Evolutionary conservation across 2,888 invertebrate genomes (phyloP).

Genomic region (Catocala sponsa): DNA sequence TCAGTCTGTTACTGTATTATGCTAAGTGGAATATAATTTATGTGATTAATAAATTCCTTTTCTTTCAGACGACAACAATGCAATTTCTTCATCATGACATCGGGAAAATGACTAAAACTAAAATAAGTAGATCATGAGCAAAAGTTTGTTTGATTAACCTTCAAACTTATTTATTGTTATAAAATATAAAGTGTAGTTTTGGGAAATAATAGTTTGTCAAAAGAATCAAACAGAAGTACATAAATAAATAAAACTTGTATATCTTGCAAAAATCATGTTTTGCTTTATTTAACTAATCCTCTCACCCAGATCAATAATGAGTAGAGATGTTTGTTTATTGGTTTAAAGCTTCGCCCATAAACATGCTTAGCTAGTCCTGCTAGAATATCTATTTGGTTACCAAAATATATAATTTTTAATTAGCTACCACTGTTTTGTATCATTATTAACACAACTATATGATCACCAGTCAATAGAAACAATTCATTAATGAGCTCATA

Average conservation of each 20-base stretch:
- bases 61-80: constrained; percentile 3
- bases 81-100: not conserved
- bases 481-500: not conserved
- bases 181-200: constrained; percentile 8
- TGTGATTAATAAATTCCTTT: not conserved
- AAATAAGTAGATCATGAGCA: constrained; percentile 3
- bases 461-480: not conserved
- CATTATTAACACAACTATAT: not conserved
- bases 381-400: not conserved
- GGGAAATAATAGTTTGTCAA: constrained; percentile 11
- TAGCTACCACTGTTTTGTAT: constrained; percentile 2
- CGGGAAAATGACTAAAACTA: not conserved
- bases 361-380: not conserved
- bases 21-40: no score
- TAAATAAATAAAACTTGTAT: constrained; percentile 9
- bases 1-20: no score
- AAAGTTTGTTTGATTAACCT: constrained; percentile 8
- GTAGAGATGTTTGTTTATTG: not conserved
- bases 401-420: constrained; percentile 3
- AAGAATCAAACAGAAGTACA: constrained; percentile 9
- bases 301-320: constrained; percentile 2
- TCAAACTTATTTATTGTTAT: constrained; percentile 8
- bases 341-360: not conserved
- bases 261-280: constrained; percentile 7
- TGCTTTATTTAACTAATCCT: constrained; percentile 12